These are phyloP conservation scores for Pollicipes pollicipes DNA, from an alignment of 1,140 invertebrate species.

Conservation along the genomic window DNA sequence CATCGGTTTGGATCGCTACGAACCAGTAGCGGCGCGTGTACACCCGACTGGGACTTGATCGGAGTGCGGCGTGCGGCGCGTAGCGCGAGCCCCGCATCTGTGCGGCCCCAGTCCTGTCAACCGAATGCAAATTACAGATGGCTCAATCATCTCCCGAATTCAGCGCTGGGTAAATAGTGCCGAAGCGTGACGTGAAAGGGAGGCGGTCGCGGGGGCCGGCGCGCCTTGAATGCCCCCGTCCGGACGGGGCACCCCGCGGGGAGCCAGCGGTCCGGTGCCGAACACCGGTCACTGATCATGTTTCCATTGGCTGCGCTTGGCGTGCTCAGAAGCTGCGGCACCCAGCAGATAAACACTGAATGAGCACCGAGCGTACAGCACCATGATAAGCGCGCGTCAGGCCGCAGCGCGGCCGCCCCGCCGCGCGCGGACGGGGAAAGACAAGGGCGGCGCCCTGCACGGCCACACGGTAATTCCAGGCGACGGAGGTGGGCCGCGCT, in stretches of 20 bases:
- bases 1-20: no score
- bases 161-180: not conserved
- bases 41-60: no score
- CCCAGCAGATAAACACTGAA: not conserved
- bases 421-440: not conserved
- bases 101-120: no score
- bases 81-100: no score
- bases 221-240: not conserved
- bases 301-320: not conserved
- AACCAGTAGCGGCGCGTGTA: no score
- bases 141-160: not conserved
- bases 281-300: not conserved
- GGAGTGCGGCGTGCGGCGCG: no score
- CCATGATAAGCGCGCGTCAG: not conserved
- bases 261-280: not conserved
- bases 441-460: not conserved
- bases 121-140: not conserved
- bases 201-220: no score
- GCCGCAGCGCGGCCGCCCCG: not conserved
- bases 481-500: no score
- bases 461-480: not conserved
- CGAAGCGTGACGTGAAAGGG: not conserved
- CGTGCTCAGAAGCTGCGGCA: not conserved
- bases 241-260: not conserved
- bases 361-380: not conserved